These are phyloP conservation scores for Ramphastos sulfuratus DNA, from an alignment of 2,113 vertebrate genomes.

Conservation along the genomic window DNA sequence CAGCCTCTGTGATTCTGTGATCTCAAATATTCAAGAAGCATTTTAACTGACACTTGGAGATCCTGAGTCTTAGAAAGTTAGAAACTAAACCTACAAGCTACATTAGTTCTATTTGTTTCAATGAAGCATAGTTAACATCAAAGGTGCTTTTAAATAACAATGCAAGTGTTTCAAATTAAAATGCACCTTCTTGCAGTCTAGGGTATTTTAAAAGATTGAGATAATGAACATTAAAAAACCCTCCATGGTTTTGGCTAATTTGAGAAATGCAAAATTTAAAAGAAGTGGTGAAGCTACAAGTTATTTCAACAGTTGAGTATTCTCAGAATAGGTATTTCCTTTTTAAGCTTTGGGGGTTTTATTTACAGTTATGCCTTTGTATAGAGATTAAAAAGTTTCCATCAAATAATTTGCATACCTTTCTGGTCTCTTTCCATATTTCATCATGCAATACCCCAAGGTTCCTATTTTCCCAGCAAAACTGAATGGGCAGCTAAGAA, in stretches of 20 bases:
- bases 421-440: neutral
- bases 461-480: neutral
- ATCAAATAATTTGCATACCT: neutral
- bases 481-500: neutral
- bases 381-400: neutral
- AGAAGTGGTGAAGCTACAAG: neutral
- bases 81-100: neutral
- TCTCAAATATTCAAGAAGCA: neutral
- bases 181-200: neutral
- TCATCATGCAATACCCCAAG: neutral
- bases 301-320: neutral
- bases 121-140: neutral
- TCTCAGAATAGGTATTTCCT: neutral
- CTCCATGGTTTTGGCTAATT: neutral
- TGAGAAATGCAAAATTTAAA: neutral
- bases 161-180: neutral
- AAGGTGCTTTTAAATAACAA: neutral
- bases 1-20: neutral
- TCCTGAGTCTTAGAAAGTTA: neutral
- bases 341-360: neutral
- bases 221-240: rapidly evolving
- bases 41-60: neutral
- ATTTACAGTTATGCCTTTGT: neutral
- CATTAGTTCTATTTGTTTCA: neutral
- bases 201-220: neutral